Base-by-base conservation (phyloP, 2,888 invertebrate species). In the Euphydryas editha region DNA sequence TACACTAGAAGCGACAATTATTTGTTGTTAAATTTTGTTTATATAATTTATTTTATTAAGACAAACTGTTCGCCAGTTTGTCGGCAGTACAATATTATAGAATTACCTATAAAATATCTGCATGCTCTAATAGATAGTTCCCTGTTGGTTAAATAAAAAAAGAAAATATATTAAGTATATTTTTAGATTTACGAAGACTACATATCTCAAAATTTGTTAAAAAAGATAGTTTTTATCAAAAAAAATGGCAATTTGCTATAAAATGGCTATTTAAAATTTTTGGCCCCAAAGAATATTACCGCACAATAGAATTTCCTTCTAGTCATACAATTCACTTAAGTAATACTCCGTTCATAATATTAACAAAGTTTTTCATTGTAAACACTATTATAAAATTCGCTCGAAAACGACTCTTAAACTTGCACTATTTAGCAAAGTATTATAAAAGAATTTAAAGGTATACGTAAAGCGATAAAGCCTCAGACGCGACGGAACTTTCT, bases 401-500 rank as follows among this genome's bases (percentile, higher is more conserved):
- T 54, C 20, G 20, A 49, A n/a, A 54, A 54, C 30, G n/a, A 54
- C 30, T 54, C 54, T 54, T 54, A 54, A 54, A 54, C 49, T 44
- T 42, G 30, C 44, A 55, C 44, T 55, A 55, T 59, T 15, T 18
- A 17, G 36, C 20, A 46, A 54, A 64, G 51, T 59, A 64, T 59
- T 64, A 54, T n/a, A 59, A 46, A 59, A 59, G 59, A 64, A 54
- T 59, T 58, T 37, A 13, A 46, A 51, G 36, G 54, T 17, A 36
- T 11, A 54, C 24, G 24, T 24, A 44, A 44, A 59, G 58, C 64
- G 51, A 59, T 55, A 54, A 59, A 64, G 54, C 59, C 36, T 36
- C 39, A 59, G 54, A 64, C 64, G 59, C 37, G 37, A 30, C 44
- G 24, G 21, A 64, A 59, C 18, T 64, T 59, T 64, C 54, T 20